Percentiles rank a stretch among this genome's conserved stretches.
Conservation (phyloP, 1,140 invertebrate genomes). For the Drosophila tristis region DNA sequence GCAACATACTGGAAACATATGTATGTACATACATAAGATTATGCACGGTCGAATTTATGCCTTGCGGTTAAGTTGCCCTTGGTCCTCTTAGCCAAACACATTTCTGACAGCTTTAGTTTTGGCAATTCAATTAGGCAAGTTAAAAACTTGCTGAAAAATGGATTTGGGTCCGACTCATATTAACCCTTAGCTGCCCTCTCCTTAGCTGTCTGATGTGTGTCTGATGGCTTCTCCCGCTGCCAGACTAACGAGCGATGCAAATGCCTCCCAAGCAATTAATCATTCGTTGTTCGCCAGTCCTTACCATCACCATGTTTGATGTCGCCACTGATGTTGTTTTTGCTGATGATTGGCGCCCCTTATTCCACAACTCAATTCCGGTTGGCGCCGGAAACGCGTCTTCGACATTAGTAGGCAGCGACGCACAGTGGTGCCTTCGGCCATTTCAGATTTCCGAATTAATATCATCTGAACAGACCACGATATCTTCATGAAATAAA, state of each 20-base stretch:
- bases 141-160: constrained; percentile 63
- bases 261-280: constrained; percentile 36
- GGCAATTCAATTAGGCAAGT: constrained; percentile 69
- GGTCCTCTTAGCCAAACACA: constrained; percentile 36
- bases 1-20: too few relatives aligned
- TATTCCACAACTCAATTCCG: constrained; percentile 49
- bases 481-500: too few relatives aligned
- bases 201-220: too few relatives aligned
- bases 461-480: too few relatives aligned
- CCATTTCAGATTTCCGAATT: too few relatives aligned
- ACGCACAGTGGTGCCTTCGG: too few relatives aligned
- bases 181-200: constrained; percentile 42
- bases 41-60: background rate
- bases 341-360: too few relatives aligned
- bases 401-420: constrained; percentile 41
- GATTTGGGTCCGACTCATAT: constrained; percentile 43
- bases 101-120: constrained; percentile 67
- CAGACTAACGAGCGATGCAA: too few relatives aligned
- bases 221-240: background rate
- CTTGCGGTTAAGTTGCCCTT: constrained; percentile 6
- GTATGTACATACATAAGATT: background rate
- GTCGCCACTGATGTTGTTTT: too few relatives aligned
- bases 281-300: constrained; percentile 20
- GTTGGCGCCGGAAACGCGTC: constrained; percentile 52
- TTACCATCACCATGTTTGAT: too few relatives aligned